These are phyloP conservation scores for Nesidiocoris tenuis DNA, from an alignment of 2,888 invertebrate genomes.

Conservation along the genomic window DNA sequence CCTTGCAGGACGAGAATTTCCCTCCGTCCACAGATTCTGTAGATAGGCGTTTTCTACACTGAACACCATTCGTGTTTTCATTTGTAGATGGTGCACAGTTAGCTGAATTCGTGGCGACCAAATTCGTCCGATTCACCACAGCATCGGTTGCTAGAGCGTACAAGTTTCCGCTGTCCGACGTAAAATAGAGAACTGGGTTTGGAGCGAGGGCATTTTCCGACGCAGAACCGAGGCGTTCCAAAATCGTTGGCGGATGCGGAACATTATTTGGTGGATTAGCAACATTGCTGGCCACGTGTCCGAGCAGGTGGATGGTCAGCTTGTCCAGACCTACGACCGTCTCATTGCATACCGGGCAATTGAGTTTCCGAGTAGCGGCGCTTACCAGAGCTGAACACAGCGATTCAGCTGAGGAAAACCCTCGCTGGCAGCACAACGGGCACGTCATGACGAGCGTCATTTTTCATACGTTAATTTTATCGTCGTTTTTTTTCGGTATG, in stretches of 20 bases:
- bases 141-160: constrained; percentile 34
- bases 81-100: constrained; percentile 5
- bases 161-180: constrained; percentile 43
- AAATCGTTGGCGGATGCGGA: too few species aligned
- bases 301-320: constrained; percentile 78
- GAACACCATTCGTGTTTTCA: not conserved
- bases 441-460: constrained; percentile 62
- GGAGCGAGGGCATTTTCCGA: not conserved
- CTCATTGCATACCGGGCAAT: constrained; percentile 77
- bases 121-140: constrained; percentile 6
- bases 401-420: constrained; percentile 69
- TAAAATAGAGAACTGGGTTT: constrained; percentile 17
- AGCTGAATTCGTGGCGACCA: too few species aligned
- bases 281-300: constrained; percentile 57
- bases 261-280: not conserved
- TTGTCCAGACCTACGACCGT: constrained; percentile 75
- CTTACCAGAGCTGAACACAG: constrained; percentile 70
- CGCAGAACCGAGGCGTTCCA: too few species aligned
- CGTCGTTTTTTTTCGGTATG: too few species aligned
- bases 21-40: not conserved
- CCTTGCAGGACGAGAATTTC: constrained; percentile 45
- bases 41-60: too few species aligned
- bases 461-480: too few species aligned
- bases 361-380: constrained; percentile 71
- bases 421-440: constrained; percentile 73